Conservation (phyloP, 2,113 vertebrate genomes). For the Nannobrachium achirus region DNA sequence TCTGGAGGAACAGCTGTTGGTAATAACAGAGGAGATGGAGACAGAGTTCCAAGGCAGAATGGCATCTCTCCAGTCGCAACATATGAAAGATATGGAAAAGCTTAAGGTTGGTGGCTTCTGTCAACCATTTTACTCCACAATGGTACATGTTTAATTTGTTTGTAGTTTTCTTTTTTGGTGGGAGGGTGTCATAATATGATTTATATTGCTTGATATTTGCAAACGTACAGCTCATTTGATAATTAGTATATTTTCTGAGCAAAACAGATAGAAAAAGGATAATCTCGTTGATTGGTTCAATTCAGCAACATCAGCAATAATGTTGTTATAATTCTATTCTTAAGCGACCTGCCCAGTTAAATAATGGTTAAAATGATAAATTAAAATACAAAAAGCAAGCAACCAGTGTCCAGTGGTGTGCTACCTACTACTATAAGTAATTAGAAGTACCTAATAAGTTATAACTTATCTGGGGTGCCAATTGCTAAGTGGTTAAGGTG, state of each 20-base stretch:
- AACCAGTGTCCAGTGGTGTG: too few species aligned
- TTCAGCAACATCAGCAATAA: too few species aligned
- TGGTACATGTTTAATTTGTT: not conserved
- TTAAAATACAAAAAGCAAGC: too few species aligned
- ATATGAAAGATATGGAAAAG: conserved; percentile 55
- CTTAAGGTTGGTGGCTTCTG: conserved; percentile 54
- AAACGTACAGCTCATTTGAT: not conserved
- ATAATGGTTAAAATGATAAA: too few species aligned
- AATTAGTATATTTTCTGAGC: not conserved
- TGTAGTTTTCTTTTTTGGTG: not conserved
- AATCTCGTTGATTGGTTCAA: too few species aligned
- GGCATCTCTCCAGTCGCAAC: conserved; percentile 33
- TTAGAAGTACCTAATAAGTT: too few species aligned
- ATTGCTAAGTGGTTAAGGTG: too few species aligned
- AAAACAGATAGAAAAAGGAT: too few species aligned
- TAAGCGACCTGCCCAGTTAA: too few species aligned
- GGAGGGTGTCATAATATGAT: not conserved
- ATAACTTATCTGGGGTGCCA: too few species aligned
- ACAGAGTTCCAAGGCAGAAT: conserved; percentile 32
- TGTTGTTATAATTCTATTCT: too few species aligned
- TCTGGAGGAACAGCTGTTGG: conserved; percentile 54
- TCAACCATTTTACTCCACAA: not conserved
- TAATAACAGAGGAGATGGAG: conserved; percentile 18
- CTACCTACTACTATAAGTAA: too few species aligned
- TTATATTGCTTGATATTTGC: not conserved